Conservation (phyloP, 2,113 vertebrate genomes). For the Lagopus leucura region DNA sequence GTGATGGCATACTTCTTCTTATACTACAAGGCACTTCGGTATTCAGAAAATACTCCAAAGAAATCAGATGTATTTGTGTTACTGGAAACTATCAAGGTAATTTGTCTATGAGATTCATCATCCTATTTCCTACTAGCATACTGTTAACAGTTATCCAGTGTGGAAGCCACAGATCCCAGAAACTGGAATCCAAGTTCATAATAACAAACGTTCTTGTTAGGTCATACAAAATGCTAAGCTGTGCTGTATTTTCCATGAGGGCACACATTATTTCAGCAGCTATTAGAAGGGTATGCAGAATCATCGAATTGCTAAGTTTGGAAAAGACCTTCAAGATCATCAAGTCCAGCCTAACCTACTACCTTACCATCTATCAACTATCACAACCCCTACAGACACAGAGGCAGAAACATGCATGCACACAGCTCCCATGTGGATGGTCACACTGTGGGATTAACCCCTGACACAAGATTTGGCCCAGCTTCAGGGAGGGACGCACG, state of each 20-base stretch:
- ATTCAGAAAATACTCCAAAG: not conserved
- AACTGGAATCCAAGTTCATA: not conserved
- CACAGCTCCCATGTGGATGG: accelerated
- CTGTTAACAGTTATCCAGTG: not conserved
- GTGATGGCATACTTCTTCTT: not conserved
- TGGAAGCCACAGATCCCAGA: not conserved
- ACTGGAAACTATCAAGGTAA: not conserved
- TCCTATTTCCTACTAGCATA: not conserved
- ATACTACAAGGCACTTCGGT: not conserved
- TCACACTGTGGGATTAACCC: accelerated
- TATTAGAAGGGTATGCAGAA: not conserved
- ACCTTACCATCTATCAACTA: too few relatives aligned
- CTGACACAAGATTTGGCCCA: accelerated
- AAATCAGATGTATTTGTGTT: not conserved
- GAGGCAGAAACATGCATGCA: accelerated
- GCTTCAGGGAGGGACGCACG: not conserved
- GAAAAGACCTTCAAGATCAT: too few relatives aligned
- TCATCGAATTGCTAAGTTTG: not conserved
- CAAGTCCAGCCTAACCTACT: too few relatives aligned
- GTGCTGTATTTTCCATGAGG: accelerated
- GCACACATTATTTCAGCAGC: accelerated
- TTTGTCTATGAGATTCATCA: not conserved
- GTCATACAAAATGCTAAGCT: not conserved
- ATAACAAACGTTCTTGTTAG: not conserved
- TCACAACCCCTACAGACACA: accelerated